Conservation (phyloP, 2,113 vertebrate species). For the Entomyzon cyanotis region DNA sequence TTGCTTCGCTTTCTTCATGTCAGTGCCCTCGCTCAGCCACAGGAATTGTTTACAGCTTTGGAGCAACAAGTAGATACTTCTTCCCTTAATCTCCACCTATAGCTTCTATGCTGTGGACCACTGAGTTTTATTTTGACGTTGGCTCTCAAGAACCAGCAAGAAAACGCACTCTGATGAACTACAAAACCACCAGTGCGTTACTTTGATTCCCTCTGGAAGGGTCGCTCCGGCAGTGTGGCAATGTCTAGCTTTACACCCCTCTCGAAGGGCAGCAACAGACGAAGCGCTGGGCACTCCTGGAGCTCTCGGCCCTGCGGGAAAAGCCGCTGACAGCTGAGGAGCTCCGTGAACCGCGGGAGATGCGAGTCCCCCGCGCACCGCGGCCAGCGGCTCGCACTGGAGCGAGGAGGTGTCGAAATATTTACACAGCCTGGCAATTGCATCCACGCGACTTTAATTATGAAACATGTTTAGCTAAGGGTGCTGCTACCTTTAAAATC, state of each 20-base stretch:
- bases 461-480: rapidly evolving
- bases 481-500: not conserved
- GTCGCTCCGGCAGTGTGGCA: rapidly evolving
- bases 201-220: not conserved
- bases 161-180: not conserved
- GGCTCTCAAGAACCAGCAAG: not conserved
- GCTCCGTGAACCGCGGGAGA: rapidly evolving
- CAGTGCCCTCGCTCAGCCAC: not conserved
- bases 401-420: not conserved
- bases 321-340: not conserved
- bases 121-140: not conserved
- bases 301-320: not conserved
- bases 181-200: not conserved
- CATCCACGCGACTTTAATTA: not conserved
- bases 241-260: not conserved
- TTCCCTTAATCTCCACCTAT: not conserved
- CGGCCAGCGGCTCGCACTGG: not conserved
- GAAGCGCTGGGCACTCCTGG: not conserved
- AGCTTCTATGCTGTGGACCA: rapidly evolving
- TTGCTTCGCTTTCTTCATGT: not conserved
- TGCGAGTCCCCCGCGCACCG: not conserved
- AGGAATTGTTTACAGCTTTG: not conserved
- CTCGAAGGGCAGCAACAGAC: not conserved
- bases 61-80: not conserved
- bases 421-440: not conserved